Conservation (phyloP, 1,140 invertebrate genomes). For the Drosophila pallidifrons region DNA sequence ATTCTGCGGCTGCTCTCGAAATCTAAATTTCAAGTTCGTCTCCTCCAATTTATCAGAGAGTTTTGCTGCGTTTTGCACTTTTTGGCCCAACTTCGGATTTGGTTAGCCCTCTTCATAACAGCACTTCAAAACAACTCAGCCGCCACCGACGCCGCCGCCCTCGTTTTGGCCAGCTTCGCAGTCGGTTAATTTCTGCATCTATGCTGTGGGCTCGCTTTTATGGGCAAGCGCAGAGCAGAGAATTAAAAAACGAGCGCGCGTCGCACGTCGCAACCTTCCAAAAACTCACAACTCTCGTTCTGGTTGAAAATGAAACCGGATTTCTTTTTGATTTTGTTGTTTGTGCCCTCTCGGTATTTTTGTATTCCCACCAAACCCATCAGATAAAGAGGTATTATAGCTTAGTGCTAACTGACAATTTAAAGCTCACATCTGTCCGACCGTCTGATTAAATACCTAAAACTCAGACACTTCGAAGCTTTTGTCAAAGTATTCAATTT, state of each 20-base stretch:
- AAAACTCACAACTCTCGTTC: constrained; percentile 52
- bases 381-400: no score
- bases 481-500: no score
- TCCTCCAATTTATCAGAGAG: constrained; percentile 62
- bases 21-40: constrained; percentile 83
- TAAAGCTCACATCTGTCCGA: no score
- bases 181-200: constrained; percentile 54
- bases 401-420: no score
- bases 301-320: constrained; percentile 81
- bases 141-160: neutral
- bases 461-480: no score
- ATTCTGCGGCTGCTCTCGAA: constrained; percentile 67
- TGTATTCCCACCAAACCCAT: neutral
- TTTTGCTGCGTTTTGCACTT: constrained; percentile 43
- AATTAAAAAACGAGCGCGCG: constrained; percentile 33
- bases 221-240: constrained; percentile 44
- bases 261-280: constrained; percentile 40
- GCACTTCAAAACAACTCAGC: constrained; percentile 45
- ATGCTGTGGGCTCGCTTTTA: constrained; percentile 44
- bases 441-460: no score
- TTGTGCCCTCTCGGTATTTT: constrained; percentile 15
- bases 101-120: constrained; percentile 55
- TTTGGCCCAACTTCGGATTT: constrained; percentile 35
- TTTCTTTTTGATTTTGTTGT: constrained; percentile 66
- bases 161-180: neutral